Conservation (phyloP, 1,140 invertebrate species). For the Ditylenchus dipsaci region DNA sequence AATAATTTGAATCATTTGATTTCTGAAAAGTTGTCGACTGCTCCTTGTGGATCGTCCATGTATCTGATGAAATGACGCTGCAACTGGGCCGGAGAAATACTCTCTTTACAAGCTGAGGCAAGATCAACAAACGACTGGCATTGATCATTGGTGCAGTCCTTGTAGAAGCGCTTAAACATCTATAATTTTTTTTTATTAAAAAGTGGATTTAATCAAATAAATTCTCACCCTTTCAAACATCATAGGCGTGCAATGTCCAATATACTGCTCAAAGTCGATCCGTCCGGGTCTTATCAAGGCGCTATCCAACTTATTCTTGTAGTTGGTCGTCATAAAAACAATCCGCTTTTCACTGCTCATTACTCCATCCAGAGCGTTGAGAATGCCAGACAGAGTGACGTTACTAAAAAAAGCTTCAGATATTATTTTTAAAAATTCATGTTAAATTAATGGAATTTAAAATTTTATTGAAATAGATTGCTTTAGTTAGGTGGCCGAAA, state of each 20-base stretch:
- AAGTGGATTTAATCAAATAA: conserved; percentile 2
- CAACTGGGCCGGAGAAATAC: conserved; percentile 38
- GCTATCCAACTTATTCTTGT: conserved; percentile 87
- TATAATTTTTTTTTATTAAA: conserved; percentile 2
- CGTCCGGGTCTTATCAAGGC: conserved; percentile 89
- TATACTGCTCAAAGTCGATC: conserved; percentile 86
- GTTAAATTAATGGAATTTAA: too few species aligned
- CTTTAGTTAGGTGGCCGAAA: too few species aligned
- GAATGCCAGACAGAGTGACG: conserved; percentile 89
- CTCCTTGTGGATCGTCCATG: background rate
- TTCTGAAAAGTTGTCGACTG: background rate
- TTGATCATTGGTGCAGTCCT: conserved; percentile 22
- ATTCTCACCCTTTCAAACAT: conserved; percentile 43
- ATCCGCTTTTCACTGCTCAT: conserved; percentile 93
- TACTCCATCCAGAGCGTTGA: conserved; percentile 95
- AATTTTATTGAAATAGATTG: too few species aligned
- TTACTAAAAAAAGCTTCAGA: conserved; percentile 38
- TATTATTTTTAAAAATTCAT: too few species aligned
- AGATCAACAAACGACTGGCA: conserved; percentile 21
- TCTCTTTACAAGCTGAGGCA: conserved; percentile 1
- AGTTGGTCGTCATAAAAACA: conserved; percentile 99
- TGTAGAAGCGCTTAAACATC: conserved; percentile 52
- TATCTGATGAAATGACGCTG: background rate
- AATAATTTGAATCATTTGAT: too few species aligned
- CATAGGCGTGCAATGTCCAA: conserved; percentile 73